These are phyloP conservation scores for Elaphurus davidianus DNA, from an alignment of 2,113 vertebrate genomes.

Conservation along the genomic window DNA sequence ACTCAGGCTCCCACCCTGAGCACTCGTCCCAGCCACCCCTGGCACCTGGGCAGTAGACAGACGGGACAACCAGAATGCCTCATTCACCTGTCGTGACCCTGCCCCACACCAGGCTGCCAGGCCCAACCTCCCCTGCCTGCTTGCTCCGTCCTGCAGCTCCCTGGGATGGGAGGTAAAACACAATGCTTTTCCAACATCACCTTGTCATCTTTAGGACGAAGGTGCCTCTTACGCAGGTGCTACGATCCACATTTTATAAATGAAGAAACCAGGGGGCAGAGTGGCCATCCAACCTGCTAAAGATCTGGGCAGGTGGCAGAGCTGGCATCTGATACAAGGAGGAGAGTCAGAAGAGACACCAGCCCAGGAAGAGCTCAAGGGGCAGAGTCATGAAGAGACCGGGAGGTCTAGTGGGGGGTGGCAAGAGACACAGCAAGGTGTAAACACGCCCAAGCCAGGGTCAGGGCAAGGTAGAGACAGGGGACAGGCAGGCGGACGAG, in stretches of 20 bases:
- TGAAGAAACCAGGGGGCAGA: not conserved
- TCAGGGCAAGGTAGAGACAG: not conserved
- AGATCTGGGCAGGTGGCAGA: not conserved
- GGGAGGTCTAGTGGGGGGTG: no score
- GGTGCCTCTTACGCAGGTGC: not conserved
- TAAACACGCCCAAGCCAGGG: not conserved
- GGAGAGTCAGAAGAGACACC: not conserved
- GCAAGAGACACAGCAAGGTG: not conserved
- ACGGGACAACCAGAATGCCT: not conserved
- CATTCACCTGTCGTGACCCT: not conserved
- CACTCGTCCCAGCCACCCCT: not conserved
- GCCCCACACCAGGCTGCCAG: not conserved
- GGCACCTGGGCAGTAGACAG: not conserved
- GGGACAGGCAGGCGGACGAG: not conserved
- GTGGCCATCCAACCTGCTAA: not conserved
- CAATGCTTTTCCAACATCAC: fast-evolving
- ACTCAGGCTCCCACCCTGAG: not conserved
- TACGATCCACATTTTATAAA: not conserved
- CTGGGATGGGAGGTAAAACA: not conserved
- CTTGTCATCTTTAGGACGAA: not conserved
- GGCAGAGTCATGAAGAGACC: not conserved
- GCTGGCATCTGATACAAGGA: not conserved
- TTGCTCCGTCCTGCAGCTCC: not conserved
- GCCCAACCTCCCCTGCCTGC: not conserved
- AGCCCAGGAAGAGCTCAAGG: not conserved